Evolutionary conservation across 1,140 invertebrate genomes (phyloP).

Genomic region (Neuroterus valhalla): DNA sequence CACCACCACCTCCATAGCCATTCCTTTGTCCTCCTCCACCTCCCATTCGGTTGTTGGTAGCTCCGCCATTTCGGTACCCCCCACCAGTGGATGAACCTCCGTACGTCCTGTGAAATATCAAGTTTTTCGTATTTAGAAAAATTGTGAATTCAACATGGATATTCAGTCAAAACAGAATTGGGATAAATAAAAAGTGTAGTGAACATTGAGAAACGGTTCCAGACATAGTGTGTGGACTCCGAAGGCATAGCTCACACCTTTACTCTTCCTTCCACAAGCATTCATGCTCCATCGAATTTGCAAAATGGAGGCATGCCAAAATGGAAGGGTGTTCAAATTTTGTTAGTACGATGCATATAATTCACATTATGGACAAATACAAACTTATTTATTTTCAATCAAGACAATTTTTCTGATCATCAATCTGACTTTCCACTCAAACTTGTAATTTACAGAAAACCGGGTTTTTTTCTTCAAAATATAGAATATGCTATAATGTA

Average conservation of each 20-base stretch:
- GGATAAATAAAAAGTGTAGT: conserved; percentile 70
- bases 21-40: conserved; percentile 40
- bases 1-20: conserved; percentile 44
- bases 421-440: too few species aligned
- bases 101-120: conserved; percentile 62
- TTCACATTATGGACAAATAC: neutral
- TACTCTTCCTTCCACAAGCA: conserved; percentile 83
- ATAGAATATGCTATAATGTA: too few species aligned
- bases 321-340: conserved; percentile 75
- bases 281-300: conserved; percentile 80
- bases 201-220: conserved; percentile 83
- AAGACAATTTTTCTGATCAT: too few species aligned
- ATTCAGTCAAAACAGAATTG: conserved; percentile 21
- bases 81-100: conserved; percentile 57
- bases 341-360: neutral
- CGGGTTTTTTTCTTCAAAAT: too few species aligned
- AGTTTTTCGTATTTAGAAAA: conserved; percentile 15
- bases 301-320: conserved; percentile 83
- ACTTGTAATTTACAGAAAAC: too few species aligned
- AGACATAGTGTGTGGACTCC: conserved; percentile 83
- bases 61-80: conserved; percentile 56
- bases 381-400: too few species aligned
- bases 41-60: conserved; percentile 40
- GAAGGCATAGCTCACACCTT: conserved; percentile 81
- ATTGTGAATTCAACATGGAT: conserved; percentile 17